Evolutionary conservation across 2,113 vertebrate species (phyloP).

Genomic region (Carassius auratus): DNA sequence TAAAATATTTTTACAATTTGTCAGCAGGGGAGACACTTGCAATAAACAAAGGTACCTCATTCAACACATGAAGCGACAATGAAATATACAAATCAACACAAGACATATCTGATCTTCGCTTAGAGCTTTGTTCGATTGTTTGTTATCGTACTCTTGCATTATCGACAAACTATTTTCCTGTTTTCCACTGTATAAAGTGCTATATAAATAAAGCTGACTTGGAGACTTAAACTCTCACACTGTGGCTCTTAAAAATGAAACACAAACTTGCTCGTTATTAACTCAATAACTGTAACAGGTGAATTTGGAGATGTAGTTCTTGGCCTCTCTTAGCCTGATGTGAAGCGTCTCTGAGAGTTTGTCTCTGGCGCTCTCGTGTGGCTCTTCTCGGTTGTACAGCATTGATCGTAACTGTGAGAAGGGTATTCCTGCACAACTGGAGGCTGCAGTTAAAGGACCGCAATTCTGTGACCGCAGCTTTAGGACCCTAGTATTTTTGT

Average conservation of each 20-base stretch:
- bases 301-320: conserved; percentile 36
- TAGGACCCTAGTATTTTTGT: too few relatives aligned
- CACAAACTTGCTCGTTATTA: not conserved
- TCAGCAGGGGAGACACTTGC: conserved; percentile 18
- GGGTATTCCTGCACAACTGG: too few relatives aligned
- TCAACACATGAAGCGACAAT: conserved; percentile 20
- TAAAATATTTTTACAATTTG: conserved; percentile 16
- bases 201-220: too few relatives aligned
- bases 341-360: conserved; percentile 54
- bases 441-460: too few relatives aligned
- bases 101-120: not conserved
- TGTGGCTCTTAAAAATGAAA: not conserved
- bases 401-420: conserved; percentile 77
- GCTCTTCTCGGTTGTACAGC: conserved; percentile 80
- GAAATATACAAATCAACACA: not conserved
- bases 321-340: conserved; percentile 23
- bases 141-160: too few relatives aligned
- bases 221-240: not conserved
- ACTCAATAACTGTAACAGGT: not conserved
- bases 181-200: too few relatives aligned
- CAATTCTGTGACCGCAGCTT: too few relatives aligned
- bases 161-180: too few relatives aligned
- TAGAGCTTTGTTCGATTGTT: too few relatives aligned
- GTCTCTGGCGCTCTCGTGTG: conserved; percentile 72
- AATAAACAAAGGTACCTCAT: conserved; percentile 31